Conservation (phyloP, 2,113 vertebrate genomes). For the Pangasianodon gigas region DNA sequence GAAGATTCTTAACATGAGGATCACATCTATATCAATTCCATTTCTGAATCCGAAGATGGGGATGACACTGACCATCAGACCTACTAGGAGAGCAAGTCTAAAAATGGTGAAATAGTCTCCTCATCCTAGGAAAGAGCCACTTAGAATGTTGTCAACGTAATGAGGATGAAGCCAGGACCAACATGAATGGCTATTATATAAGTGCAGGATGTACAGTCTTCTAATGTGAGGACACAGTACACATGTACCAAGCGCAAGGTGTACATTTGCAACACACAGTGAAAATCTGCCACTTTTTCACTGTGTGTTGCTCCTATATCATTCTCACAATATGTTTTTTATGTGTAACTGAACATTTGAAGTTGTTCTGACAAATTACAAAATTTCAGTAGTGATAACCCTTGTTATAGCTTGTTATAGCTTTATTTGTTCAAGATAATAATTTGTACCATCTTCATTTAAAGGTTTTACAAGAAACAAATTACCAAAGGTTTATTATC, state of each 20-base stretch:
- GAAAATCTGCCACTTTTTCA: not conserved
- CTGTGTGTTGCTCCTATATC: not conserved
- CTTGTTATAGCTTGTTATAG: too few relatives aligned
- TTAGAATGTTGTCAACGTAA: not conserved
- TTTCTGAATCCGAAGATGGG: not conserved
- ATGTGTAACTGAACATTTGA: not conserved
- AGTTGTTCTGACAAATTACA: not conserved
- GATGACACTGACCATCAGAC: not conserved
- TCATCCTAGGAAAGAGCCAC: not conserved
- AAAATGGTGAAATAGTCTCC: not conserved
- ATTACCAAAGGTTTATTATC: too few relatives aligned
- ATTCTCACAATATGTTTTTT: not conserved
- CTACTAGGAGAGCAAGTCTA: not conserved
- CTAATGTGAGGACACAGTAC: not conserved
- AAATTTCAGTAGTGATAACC: too few relatives aligned
- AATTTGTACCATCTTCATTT: too few relatives aligned
- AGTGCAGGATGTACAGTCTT: not conserved
- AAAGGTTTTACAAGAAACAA: too few relatives aligned
- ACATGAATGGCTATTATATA: not conserved
- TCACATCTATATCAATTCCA: not conserved
- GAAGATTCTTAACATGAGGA: not conserved
- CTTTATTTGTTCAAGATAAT: too few relatives aligned
- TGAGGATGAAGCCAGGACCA: not conserved
- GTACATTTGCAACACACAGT: not conserved
- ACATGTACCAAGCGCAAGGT: not conserved